Base-by-base conservation (phyloP, 92 coral and sea anemone genomes). In the Porites rus region DNA sequence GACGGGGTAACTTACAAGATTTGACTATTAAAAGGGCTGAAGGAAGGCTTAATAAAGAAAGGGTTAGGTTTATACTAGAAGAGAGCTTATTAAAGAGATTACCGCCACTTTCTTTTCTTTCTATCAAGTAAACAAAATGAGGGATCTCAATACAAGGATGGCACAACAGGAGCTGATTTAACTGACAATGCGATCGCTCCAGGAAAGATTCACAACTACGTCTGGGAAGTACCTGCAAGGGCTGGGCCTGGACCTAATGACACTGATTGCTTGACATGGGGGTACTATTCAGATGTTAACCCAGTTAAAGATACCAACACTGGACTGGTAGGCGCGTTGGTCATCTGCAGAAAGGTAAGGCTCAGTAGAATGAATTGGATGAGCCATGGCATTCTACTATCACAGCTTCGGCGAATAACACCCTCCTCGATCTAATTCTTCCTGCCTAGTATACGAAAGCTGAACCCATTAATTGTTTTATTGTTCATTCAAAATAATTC, bases 261-360 rank as follows among this genome's bases (percentile, higher is more conserved):
- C 24, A 92, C 95, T 1, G 91, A 90, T 59, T 96, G 98, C 66
- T 6, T 96, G 8, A 88, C 98, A 53, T 96, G 98, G 98, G 94
- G 87, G 8, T 96, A 96, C 88, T 94, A 86, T 74, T 94, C 98
- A 9, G 93, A 94, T 67, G 98, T 96, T 10, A 86, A 96, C 64
- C 90, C 98, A 6, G 83, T 93, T 8, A 92, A 83, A 66, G 98
- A 96, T 72, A 91, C 98, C 61, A 92, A 96, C 85, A 77, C 94
- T 10, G 98, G 98, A 52, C 81, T 96, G 38, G 87, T 96, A 16
- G 98, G 98, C 52, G 89, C 98, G 3, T 61, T 96, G 87, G 82
- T 96, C 22, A 90, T 92, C 38, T 96, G 98, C 86, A 94, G 86
- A 84, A 90, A 85, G 96, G 98, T 74, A 53, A 4, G 3, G 3